Conservation (phyloP, 1,140 invertebrate species). For the Apolygus lucorum region DNA sequence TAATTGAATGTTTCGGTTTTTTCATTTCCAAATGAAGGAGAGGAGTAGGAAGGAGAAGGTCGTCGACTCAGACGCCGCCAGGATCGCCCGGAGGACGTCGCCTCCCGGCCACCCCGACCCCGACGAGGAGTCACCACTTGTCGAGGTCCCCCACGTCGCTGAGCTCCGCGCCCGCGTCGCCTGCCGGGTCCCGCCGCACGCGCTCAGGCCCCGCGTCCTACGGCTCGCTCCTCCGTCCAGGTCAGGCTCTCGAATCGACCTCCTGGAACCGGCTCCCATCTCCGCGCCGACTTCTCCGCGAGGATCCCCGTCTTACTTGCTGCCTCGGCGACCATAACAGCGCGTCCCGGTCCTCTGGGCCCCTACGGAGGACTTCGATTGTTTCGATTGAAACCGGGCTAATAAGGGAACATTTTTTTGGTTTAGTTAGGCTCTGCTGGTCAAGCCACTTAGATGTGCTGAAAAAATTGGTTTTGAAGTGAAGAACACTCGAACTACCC, state of each 20-base stretch:
- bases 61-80: slow-evolving; percentile 15
- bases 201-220: slow-evolving; percentile 64
- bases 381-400: neutral
- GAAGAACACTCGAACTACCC: too few relatives aligned
- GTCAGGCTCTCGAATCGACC: slow-evolving; percentile 18
- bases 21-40: too few relatives aligned
- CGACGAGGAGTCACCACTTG: slow-evolving; percentile 1
- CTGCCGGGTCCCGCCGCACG: slow-evolving; percentile 44
- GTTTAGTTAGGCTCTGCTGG: neutral
- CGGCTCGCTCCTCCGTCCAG: slow-evolving; percentile 35
- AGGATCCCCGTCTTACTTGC: slow-evolving; percentile 7
- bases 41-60: slow-evolving; percentile 10
- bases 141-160: slow-evolving; percentile 36
- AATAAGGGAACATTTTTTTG: neutral
- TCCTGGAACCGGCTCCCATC: neutral
- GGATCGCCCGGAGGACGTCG: slow-evolving; percentile 12
- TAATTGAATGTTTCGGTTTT: too few relatives aligned
- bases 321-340: slow-evolving; percentile 11
- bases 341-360: slow-evolving; percentile 5
- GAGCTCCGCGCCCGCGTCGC: slow-evolving; percentile 47
- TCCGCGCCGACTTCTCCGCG: slow-evolving; percentile 23
- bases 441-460: too few relatives aligned
- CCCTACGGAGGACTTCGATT: slow-evolving; percentile 11
- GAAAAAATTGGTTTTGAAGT: too few relatives aligned
- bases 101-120: slow-evolving; percentile 15